Conservation (phyloP, 2,113 vertebrate genomes). For the Hiodon alosoides region DNA sequence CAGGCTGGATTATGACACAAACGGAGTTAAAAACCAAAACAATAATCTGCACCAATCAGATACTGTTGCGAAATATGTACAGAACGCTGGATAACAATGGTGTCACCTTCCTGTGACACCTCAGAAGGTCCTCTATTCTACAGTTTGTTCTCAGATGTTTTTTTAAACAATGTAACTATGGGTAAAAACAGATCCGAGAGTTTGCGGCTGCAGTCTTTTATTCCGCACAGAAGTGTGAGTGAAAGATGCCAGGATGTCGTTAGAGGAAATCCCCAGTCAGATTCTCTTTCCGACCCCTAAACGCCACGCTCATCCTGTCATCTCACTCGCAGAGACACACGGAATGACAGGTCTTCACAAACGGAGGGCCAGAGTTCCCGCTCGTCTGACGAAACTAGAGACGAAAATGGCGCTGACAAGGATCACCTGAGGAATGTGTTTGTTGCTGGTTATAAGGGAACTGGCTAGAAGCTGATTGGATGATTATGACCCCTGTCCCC, state of each 20-base stretch:
- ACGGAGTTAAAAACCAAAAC: neutral
- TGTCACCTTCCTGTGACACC: neutral
- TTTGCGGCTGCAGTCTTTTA: too few species aligned
- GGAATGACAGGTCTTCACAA: slow-evolving; percentile 14
- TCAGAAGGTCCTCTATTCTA: neutral
- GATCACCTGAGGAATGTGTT: neutral
- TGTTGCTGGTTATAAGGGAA: neutral
- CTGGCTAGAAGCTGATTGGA: slow-evolving; percentile 11
- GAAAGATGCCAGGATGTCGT: slow-evolving; percentile 51
- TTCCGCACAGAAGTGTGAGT: neutral
- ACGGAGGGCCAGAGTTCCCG: slow-evolving; percentile 9
- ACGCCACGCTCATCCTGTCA: slow-evolving; percentile 20
- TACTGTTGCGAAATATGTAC: neutral
- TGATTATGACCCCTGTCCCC: slow-evolving; percentile 16
- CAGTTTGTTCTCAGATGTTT: neutral
- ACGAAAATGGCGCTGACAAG: neutral
- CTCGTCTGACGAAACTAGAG: neutral
- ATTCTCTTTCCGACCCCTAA: slow-evolving; percentile 42
- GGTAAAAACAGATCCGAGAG: neutral
- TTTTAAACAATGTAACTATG: neutral
- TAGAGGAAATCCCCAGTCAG: slow-evolving; percentile 55
- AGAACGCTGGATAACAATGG: neutral
- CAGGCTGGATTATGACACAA: slow-evolving; percentile 1
- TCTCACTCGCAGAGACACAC: neutral
- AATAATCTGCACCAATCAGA: neutral